Evolutionary conservation across 1,140 invertebrate species (phyloP), one percentile per base, ranked within the genome.

Genomic region (Bombus cullumanus): DNA sequence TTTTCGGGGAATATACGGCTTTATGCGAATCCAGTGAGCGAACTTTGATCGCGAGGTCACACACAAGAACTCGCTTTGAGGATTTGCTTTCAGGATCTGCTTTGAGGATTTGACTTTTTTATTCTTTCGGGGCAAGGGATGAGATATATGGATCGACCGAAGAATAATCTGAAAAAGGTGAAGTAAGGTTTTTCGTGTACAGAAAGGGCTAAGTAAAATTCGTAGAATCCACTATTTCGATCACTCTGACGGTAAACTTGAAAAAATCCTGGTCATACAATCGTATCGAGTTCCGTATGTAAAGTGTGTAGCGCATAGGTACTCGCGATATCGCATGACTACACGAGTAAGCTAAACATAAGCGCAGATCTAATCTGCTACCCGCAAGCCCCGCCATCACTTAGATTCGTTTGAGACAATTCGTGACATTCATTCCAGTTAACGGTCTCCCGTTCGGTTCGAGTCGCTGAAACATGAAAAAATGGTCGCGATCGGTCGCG

Each of bases 351-450:
- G 2, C 8, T 28, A n/a, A 15, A n/a, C 39, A 22, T 31, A 43
- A 41, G 2, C n/a, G 15, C 39, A 41, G 15, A 43, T 73, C 72
- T 43, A 73, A 73, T 37, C 41, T 43, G 25, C 41, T 6, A 39
- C 8, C 28, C 9, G 59, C 5, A 72, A 28, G 13, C 13, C 13
- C 6, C n/a, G 2, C 1, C 28, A n/a, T 41, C 41, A 1, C 72
- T 74, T 74, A 31, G 41, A 47, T 47, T 43, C n/a, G 73, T 74
- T 74, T 34, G 37, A 77, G 75, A 59, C 34, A 76, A 76, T 59
- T 59, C 57, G 28, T 22, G 62, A 28, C n/a, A 18, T 22, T 57
- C 34, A 4, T 31, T 22, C 22, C n/a, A 22, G 31, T n/a, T 31
- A 43, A 12, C 71, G 10, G 8, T 73, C 6, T 28, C 25, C 1